These are phyloP conservation scores for Meiosimyza platycephala DNA, from an alignment of 2,888 invertebrate genomes.

Conservation along the genomic window DNA sequence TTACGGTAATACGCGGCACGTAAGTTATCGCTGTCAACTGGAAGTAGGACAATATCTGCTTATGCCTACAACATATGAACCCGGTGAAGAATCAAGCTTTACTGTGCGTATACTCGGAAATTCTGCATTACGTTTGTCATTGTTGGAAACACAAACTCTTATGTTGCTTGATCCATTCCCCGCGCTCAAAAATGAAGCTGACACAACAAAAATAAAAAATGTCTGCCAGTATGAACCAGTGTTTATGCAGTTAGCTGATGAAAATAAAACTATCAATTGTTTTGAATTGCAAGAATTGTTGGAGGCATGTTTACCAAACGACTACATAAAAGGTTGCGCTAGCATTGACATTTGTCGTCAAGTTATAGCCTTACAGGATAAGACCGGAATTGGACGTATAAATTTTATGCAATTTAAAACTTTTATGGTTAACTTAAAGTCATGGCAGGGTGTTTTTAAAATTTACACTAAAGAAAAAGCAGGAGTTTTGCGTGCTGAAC, in stretches of 20 bases:
- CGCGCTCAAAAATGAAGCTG: constrained; percentile 68
- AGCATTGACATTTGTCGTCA: constrained; percentile 92
- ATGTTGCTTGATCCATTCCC: constrained; percentile 66
- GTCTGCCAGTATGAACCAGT: constrained; percentile 85
- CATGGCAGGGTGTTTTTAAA: constrained; percentile 92
- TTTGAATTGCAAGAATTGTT: constrained; percentile 91
- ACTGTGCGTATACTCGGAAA: constrained; percentile 85
- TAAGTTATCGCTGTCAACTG: constrained; percentile 81
- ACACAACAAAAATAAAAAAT: constrained; percentile 65
- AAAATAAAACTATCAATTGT: constrained; percentile 87
- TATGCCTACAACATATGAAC: constrained; percentile 91
- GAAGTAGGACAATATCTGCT: constrained; percentile 86
- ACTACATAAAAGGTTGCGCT: constrained; percentile 94
- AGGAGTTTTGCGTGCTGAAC: constrained; percentile 87
- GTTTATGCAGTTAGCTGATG: constrained; percentile 89
- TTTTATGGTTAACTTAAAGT: constrained; percentile 89
- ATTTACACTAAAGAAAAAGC: constrained; percentile 91
- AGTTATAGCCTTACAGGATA: constrained; percentile 88
- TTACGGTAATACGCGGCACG: constrained; percentile 92
- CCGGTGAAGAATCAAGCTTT: constrained; percentile 89
- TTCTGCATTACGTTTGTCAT: constrained; percentile 79
- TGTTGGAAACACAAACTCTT: constrained; percentile 72
- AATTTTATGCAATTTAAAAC: constrained; percentile 90
- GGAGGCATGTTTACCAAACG: constrained; percentile 91
- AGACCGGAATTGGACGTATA: constrained; percentile 82